Evolutionary conservation across 30 jellyfish, hydroid and myxozoan genomes (phyloP), one percentile per base, ranked within the genome.

Genomic region (Rhopilema esculentum): DNA sequence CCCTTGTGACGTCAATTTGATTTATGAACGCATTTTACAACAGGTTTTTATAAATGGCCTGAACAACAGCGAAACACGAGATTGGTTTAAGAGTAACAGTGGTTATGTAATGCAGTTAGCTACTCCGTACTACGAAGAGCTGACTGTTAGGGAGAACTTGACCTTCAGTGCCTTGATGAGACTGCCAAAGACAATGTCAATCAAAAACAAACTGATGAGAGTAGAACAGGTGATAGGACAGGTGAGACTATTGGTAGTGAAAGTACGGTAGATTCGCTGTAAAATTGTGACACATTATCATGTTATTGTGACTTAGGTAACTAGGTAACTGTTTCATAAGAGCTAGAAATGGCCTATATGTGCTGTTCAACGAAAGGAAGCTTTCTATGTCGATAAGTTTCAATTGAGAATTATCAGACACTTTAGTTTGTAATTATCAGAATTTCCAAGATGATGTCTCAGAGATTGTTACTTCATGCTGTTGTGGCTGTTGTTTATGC

Each of bases 61-160:
- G 33, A 79, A 91, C 68, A 92, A 30, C 67, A 66, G 71, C 27
- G 98, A 93, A n/a, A 85, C 92, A 7, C 89, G 93, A 51, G 94
- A 93, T 28, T 93, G 98, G 98, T 93, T 93, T 69, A 73, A 90
- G 24, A 49, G 92, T 21, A 91, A 93, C 66, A 83, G 93, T 52
- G 98, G 98, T 0, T 93, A 93, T 66, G 98, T 93, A n/a, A 72
- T 93, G 63, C 98, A 93, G 49, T 72, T 93, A 18, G 98, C 97
- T 20, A 93, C 97, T 18, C 98, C 98, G 1, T 93, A 88, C 76
- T 85, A 88, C 75, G 94, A 88, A 72, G 98, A 88, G 57, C 96
- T 93, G 82, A 93, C 98, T 0, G 98, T 93, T 32, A 63, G 98
- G 62, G 96, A 93, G 72, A 93, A 93, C 72, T 76, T 93, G 76